Conservation (phyloP, 2,888 invertebrate species). For the Tortrix viridana region DNA sequence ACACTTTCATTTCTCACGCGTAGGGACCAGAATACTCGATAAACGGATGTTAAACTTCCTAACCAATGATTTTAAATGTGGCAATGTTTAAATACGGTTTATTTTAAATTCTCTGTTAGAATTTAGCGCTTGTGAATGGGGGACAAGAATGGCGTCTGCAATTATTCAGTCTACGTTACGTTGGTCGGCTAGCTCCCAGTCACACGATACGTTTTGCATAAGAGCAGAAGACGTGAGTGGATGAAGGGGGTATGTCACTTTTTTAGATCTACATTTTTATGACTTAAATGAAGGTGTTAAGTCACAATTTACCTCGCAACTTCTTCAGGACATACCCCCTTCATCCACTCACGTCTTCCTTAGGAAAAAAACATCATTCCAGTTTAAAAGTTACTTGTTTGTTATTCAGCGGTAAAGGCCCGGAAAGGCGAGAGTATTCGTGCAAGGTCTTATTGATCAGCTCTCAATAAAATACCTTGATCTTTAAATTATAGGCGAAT, state of each 20-base stretch:
- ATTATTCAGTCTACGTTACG: slow-evolving; percentile 36
- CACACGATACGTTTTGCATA: slow-evolving; percentile 63
- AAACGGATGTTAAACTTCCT: slow-evolving; percentile 47
- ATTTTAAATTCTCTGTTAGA: slow-evolving; percentile 34
- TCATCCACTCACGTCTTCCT: no score
- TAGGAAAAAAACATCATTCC: slow-evolving; percentile 40
- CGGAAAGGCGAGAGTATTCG: neutral
- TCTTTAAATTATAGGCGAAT: no score
- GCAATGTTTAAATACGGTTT: slow-evolving; percentile 31
- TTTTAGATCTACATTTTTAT: no score
- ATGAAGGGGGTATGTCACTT: no score
- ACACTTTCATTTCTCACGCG: slow-evolving; percentile 46
- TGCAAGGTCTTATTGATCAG: no score
- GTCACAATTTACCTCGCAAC: no score
- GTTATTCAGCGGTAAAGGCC: slow-evolving; percentile 1
- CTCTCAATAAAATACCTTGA: no score
- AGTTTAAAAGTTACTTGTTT: slow-evolving; percentile 40
- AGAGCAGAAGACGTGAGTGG: no score
- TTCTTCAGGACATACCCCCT: no score
- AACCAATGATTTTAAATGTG: slow-evolving; percentile 37
- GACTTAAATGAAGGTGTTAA: no score
- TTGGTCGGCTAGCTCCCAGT: slow-evolving; percentile 55
- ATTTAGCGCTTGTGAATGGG: slow-evolving; percentile 41
- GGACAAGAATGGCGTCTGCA: slow-evolving; percentile 36
- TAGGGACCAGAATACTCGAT: slow-evolving; percentile 30